These are phyloP conservation scores for Machaerirhynchus nigripectus DNA, from an alignment of 2,113 vertebrate genomes.

Conservation along the genomic window DNA sequence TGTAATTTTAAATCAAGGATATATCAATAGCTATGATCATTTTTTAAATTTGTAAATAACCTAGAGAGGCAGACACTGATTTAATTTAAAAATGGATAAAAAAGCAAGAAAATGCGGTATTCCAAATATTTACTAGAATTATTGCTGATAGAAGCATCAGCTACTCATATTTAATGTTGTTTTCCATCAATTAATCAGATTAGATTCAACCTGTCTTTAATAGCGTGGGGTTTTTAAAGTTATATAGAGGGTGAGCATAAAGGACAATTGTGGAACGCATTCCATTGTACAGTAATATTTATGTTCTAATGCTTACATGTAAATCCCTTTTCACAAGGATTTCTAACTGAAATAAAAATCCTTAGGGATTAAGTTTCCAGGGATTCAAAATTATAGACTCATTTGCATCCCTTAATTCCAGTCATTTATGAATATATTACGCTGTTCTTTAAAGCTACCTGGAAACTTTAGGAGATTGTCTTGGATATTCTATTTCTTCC, in stretches of 20 bases:
- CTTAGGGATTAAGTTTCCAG: slow-evolving; percentile 35
- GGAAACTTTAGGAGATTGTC: background rate
- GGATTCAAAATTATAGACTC: slow-evolving; percentile 5
- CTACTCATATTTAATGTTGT: background rate
- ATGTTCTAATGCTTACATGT: background rate
- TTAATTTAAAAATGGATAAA: background rate
- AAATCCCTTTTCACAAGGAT: slow-evolving; percentile 51
- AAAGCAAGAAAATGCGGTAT: background rate
- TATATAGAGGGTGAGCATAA: background rate
- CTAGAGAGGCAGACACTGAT: background rate
- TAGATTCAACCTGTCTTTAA: background rate
- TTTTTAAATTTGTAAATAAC: background rate
- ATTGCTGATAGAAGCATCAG: background rate
- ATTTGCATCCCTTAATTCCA: background rate
- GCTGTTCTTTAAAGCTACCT: background rate
- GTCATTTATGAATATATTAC: background rate
- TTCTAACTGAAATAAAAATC: background rate
- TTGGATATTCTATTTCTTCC: background rate
- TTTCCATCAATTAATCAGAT: background rate
- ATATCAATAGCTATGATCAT: background rate
- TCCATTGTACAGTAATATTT: background rate
- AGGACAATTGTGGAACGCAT: background rate
- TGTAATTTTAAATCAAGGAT: background rate
- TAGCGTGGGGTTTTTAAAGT: background rate
- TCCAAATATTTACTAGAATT: background rate